Conservation (phyloP, 2,797 vertebrate species). For the Cynopterus sphinx region DNA sequence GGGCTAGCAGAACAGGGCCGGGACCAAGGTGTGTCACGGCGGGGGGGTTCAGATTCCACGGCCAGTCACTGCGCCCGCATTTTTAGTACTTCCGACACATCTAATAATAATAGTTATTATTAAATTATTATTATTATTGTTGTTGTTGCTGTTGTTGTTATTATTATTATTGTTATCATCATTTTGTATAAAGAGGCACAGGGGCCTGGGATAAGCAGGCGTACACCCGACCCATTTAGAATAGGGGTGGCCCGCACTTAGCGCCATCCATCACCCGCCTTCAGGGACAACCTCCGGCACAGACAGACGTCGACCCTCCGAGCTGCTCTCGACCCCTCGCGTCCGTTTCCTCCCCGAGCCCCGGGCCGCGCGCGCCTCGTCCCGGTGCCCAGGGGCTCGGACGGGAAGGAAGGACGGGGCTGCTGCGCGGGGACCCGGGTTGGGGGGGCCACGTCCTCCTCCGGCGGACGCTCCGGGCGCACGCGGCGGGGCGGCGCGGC, state of each 20-base stretch:
- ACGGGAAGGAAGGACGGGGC: conserved; percentile 67
- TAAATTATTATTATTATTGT: no score
- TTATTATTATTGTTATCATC: no score
- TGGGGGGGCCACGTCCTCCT: conserved; percentile 7
- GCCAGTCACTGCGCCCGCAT: background rate
- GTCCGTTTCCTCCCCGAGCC: background rate
- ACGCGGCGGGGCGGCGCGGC: background rate
- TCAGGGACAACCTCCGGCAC: background rate
- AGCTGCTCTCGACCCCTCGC: background rate
- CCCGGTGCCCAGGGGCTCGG: background rate
- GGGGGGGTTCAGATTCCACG: background rate
- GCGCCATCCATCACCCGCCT: background rate
- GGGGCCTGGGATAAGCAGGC: background rate
- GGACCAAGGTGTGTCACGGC: background rate
- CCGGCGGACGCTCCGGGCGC: background rate
- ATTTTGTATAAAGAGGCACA: no score
- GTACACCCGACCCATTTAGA: background rate
- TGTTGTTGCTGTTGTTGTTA: no score
- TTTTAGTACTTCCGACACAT: background rate
- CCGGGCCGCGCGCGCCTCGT: background rate
- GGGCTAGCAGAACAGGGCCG: background rate
- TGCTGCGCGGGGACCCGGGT: conserved; percentile 31
- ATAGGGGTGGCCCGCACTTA: background rate
- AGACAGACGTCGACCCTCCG: background rate
- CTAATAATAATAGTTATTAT: no score